Conservation (phyloP, 2,113 vertebrate genomes). For the Oryzias woworae region DNA sequence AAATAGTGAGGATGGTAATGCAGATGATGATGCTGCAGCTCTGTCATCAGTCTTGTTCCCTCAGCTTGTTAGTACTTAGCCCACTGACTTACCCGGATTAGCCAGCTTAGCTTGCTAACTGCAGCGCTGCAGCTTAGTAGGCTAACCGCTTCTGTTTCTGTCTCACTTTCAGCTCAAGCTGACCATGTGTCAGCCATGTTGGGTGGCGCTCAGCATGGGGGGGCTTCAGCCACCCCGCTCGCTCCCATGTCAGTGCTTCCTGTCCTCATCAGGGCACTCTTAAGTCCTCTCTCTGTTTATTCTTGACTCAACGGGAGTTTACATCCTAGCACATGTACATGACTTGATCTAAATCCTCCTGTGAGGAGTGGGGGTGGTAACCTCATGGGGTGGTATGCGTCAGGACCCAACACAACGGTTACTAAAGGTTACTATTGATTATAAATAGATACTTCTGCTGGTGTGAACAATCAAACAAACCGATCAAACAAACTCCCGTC, state of each 20-base stretch:
- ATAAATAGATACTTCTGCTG: too few species aligned
- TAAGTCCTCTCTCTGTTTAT: background rate
- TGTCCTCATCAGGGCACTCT: background rate
- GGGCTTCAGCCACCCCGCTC: background rate
- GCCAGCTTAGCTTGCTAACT: slow-evolving; percentile 56
- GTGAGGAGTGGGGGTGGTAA: too few species aligned
- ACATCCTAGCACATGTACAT: too few species aligned
- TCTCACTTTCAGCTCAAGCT: slow-evolving; percentile 13
- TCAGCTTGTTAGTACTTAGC: slow-evolving; percentile 44
- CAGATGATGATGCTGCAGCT: slow-evolving; percentile 19
- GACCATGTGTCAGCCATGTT: slow-evolving; percentile 5
- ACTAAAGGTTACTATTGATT: too few species aligned
- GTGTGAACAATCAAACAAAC: too few species aligned
- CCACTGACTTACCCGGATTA: slow-evolving; percentile 65
- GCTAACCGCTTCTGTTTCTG: slow-evolving; percentile 38
- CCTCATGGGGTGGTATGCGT: too few species aligned
- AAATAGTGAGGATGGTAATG: slow-evolving; percentile 6
- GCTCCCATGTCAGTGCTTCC: background rate
- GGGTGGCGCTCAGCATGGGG: background rate
- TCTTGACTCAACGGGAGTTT: too few species aligned
- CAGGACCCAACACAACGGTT: too few species aligned
- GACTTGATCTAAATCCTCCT: too few species aligned
- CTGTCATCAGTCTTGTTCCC: slow-evolving; percentile 24
- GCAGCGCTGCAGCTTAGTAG: slow-evolving; percentile 39
- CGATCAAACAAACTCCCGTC: too few species aligned